Conservation (phyloP, 2,888 invertebrate species). For the Ptychoptera contaminata region DNA sequence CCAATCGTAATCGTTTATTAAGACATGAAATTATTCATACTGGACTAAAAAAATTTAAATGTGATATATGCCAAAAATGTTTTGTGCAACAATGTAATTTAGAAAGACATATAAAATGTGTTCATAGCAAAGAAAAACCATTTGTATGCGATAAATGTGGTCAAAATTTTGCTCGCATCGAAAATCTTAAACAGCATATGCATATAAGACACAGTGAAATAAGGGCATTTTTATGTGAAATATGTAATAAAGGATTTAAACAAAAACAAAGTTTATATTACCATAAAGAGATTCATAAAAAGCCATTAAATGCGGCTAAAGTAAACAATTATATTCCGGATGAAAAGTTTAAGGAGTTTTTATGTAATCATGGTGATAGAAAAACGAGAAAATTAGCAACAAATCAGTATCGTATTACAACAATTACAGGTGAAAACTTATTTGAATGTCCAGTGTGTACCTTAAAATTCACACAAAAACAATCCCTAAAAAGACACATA, state of each 20-base stretch:
- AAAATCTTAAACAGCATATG: slow-evolving; percentile 7
- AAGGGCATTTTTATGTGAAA: slow-evolving; percentile 10
- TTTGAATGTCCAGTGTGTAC: slow-evolving; percentile 10
- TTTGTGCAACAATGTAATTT: slow-evolving; percentile 12
- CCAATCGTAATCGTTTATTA: slow-evolving; percentile 9
- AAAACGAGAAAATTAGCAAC: slow-evolving; percentile 6
- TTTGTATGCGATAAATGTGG: slow-evolving; percentile 9
- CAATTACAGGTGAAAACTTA: slow-evolving; percentile 11
- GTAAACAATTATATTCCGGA: background rate
- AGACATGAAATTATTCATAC: slow-evolving; percentile 10
- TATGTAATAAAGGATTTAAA: slow-evolving; percentile 11
- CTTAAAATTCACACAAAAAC: slow-evolving; percentile 10
- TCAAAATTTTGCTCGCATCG: slow-evolving; percentile 8
- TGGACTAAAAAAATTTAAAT: slow-evolving; percentile 5
- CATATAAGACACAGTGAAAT: slow-evolving; percentile 7
- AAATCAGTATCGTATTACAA: slow-evolving; percentile 9
- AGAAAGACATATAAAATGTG: slow-evolving; percentile 11
- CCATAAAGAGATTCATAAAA: slow-evolving; percentile 11
- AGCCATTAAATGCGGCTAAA: slow-evolving; percentile 1
- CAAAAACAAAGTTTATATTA: slow-evolving; percentile 9
- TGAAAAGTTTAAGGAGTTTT: background rate
- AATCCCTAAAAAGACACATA: slow-evolving; percentile 10
- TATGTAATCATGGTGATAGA: slow-evolving; percentile 10
- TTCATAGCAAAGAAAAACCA: slow-evolving; percentile 9
- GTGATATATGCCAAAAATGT: slow-evolving; percentile 9